Conservation (phyloP, 2,797 vertebrate species). For the Thripadectes ignobilis region DNA sequence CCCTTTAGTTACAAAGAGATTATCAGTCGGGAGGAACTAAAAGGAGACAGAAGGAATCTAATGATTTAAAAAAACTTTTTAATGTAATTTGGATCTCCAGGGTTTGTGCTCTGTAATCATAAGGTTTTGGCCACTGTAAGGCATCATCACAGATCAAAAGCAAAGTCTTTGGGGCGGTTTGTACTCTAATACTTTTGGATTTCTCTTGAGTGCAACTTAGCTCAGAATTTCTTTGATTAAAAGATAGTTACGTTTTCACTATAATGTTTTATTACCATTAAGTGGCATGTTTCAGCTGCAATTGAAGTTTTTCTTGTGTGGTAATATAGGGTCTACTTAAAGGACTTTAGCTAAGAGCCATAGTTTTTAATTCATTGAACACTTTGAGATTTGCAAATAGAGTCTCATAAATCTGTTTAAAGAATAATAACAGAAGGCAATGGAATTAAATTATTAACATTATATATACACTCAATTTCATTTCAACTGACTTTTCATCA, state of each 20-base stretch:
- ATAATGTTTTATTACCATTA: background rate
- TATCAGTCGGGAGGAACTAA: background rate
- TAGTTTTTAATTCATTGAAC: background rate
- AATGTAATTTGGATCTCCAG: background rate
- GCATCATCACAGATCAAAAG: background rate
- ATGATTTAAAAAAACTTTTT: background rate
- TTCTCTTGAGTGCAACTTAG: background rate
- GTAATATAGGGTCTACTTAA: background rate
- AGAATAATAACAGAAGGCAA: background rate
- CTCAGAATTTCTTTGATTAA: constrained; percentile 7
- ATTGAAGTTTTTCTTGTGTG: background rate
- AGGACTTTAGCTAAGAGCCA: background rate
- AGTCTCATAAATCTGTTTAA: constrained; percentile 5
- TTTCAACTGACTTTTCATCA: background rate
- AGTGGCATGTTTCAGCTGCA: background rate
- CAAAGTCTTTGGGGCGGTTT: background rate
- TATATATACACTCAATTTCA: background rate
- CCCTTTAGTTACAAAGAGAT: background rate
- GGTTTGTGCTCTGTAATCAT: background rate
- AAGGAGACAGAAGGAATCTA: background rate
- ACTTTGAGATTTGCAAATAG: background rate
- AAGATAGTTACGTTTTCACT: background rate
- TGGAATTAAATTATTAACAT: background rate
- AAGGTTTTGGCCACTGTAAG: background rate
- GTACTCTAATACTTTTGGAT: background rate